Percentiles rank a stretch among this genome's conserved stretches.
Evolutionary conservation across 2,113 vertebrate species (phyloP).

Genomic region (Rhabdornis inornatus): DNA sequence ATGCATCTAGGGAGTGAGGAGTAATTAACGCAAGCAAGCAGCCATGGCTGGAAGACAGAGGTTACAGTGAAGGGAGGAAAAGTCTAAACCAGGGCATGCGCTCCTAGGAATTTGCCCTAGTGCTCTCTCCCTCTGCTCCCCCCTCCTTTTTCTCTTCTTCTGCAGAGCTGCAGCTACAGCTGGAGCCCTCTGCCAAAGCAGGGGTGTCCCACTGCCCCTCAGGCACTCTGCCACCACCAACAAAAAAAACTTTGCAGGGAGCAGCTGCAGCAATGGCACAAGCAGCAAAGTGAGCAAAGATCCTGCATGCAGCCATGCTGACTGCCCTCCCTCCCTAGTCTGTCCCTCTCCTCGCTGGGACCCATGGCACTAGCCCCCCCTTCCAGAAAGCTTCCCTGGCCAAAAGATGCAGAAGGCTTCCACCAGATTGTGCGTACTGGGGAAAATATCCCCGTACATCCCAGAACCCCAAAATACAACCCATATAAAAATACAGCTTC

Average conservation of each 20-base stretch:
- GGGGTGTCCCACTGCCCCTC: slow-evolving; percentile 76
- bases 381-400: slow-evolving; percentile 42
- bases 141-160: slow-evolving; percentile 60
- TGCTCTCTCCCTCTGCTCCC: not conserved
- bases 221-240: slow-evolving; percentile 68
- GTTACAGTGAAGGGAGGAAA: slow-evolving; percentile 49
- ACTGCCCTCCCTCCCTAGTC: slow-evolving; percentile 22
- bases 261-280: not conserved
- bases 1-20: slow-evolving; percentile 62
- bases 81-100: not conserved
- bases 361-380: not conserved
- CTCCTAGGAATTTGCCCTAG: slow-evolving; percentile 57
- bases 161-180: slow-evolving; percentile 35
- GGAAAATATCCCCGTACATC: not conserved
- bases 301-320: not conserved
- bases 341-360: not conserved
- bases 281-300: not conserved
- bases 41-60: slow-evolving; percentile 75
- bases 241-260: slow-evolving; percentile 61
- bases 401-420: not conserved
- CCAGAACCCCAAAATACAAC: not conserved
- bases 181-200: slow-evolving; percentile 71
- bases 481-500: not conserved
- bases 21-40: slow-evolving; percentile 80
- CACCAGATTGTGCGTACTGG: not conserved